Conservation (phyloP, 2,888 invertebrate species). For the Exocentrus adspersus region DNA sequence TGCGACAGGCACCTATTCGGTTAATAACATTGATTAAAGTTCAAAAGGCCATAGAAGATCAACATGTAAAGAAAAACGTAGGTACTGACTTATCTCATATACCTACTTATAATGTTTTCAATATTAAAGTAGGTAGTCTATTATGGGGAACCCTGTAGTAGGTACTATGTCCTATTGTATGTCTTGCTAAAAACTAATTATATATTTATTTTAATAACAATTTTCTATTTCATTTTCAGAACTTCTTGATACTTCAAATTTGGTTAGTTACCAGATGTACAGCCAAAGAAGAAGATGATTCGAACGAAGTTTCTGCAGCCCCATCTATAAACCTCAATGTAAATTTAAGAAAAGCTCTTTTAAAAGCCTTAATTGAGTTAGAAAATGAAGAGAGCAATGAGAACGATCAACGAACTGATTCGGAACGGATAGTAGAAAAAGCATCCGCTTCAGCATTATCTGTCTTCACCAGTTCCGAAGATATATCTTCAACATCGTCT, state of each 20-base stretch:
- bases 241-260: not conserved
- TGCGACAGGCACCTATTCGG: too few species aligned
- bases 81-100: too few species aligned
- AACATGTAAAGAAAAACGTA: too few species aligned
- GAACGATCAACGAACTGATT: too few species aligned
- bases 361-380: conserved; percentile 80
- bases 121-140: too few species aligned
- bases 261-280: not conserved
- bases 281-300: conserved; percentile 12
- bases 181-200: not conserved
- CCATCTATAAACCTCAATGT: conserved; percentile 72
- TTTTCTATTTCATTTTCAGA: not conserved
- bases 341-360: conserved; percentile 77
- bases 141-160: too few species aligned
- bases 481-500: conserved; percentile 57
- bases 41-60: too few species aligned
- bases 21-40: too few species aligned
- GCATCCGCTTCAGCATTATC: conserved; percentile 70
- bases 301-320: conserved; percentile 23
- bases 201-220: not conserved
- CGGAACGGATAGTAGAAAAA: conserved; percentile 61
- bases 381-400: conserved; percentile 71
- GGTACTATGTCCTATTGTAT: too few species aligned
- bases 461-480: conserved; percentile 56
- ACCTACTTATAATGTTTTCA: too few species aligned